Conservation (phyloP, 2,797 vertebrate genomes). For the Enteromius argenteus region DNA sequence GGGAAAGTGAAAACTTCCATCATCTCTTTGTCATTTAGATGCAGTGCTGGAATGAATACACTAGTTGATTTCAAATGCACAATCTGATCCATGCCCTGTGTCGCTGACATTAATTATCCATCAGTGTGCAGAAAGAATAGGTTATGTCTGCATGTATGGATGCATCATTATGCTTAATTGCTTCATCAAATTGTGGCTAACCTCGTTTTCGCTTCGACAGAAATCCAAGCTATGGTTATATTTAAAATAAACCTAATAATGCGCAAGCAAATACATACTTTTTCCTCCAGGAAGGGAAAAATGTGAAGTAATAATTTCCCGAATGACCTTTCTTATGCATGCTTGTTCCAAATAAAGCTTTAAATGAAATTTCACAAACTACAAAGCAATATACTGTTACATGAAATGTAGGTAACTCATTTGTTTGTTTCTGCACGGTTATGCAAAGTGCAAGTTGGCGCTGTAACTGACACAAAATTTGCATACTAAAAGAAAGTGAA, state of each 20-base stretch:
- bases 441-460: not conserved
- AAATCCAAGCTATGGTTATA: constrained; percentile 5
- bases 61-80: constrained; percentile 26
- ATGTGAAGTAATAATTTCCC: not conserved
- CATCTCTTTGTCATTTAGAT: constrained; percentile 32
- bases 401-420: constrained; percentile 12
- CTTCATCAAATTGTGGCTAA: constrained; percentile 12
- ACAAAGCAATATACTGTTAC: not conserved
- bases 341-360: constrained; percentile 12
- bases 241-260: constrained; percentile 17
- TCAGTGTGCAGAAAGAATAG: constrained; percentile 18
- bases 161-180: constrained; percentile 29
- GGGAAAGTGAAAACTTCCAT: constrained; percentile 28
- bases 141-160: constrained; percentile 23
- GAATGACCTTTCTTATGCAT: not conserved
- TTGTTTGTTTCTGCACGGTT: not conserved
- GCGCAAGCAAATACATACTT: constrained; percentile 2
- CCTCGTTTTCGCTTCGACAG: not conserved
- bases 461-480: not conserved
- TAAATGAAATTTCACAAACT: not conserved
- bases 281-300: not conserved
- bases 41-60: constrained; percentile 12
- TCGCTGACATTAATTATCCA: constrained; percentile 41
- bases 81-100: constrained; percentile 17
- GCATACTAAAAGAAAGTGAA: constrained; percentile 9